These are phyloP conservation scores for Lamellibrachia columna DNA, from an alignment of 2,888 invertebrate genomes.

Conservation along the genomic window DNA sequence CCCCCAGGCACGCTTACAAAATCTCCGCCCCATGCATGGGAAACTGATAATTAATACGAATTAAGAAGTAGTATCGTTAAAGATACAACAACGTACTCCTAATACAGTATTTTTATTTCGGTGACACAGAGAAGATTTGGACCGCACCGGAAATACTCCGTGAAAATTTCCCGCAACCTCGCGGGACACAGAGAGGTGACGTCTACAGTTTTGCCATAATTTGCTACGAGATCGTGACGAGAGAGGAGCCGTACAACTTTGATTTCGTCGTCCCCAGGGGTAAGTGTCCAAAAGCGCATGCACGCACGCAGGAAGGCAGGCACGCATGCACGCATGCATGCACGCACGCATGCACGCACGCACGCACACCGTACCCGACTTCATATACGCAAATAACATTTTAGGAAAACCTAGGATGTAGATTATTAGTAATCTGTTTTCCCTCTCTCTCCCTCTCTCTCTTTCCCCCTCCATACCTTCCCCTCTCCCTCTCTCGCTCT, in stretches of 20 bases:
- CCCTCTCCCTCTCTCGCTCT: too few relatives aligned
- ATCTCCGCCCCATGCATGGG: too few relatives aligned
- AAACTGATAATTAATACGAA: too few relatives aligned
- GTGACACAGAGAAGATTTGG: slow-evolving; percentile 68
- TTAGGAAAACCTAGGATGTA: too few relatives aligned
- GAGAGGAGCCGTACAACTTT: slow-evolving; percentile 39
- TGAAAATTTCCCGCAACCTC: slow-evolving; percentile 38
- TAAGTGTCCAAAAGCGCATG: neutral
- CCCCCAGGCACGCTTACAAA: too few relatives aligned
- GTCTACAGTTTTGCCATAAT: slow-evolving; percentile 61
- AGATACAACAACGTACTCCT: too few relatives aligned
- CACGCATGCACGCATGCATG: neutral
- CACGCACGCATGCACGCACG: too few relatives aligned
- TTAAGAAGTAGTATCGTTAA: neutral
- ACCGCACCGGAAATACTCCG: slow-evolving; percentile 60
- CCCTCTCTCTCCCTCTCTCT: too few relatives aligned
- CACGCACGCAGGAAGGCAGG: neutral
- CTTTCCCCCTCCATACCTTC: too few relatives aligned
- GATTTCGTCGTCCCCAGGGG: slow-evolving; percentile 37
- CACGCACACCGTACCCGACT: too few relatives aligned
- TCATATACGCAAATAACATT: too few relatives aligned
- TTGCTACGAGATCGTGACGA: slow-evolving; percentile 53
- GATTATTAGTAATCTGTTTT: too few relatives aligned
- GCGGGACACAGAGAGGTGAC: slow-evolving; percentile 59
- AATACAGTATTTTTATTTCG: neutral